A percentile compares a stretch with the other conserved stretches of the same genome.
Evolutionary conservation across 2,888 invertebrate genomes (phyloP).

Genomic region (Aspidiotus rigidus): DNA sequence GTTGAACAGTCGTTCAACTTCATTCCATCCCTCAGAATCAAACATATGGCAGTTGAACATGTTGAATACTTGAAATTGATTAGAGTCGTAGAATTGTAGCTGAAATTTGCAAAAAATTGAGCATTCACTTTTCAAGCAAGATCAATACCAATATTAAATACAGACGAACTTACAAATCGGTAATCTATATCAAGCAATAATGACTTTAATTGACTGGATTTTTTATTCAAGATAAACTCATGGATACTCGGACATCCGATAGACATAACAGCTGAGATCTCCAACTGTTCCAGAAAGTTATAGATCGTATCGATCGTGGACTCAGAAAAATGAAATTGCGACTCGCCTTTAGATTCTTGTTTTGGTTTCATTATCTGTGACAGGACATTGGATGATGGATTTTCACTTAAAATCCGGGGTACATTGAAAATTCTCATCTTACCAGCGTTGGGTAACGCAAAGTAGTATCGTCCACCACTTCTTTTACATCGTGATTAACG

Average conservation of each 20-base stretch:
- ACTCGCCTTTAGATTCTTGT: constrained; percentile 68
- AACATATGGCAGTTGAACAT: constrained; percentile 86
- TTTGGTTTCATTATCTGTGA: constrained; percentile 53
- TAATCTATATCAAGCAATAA: constrained; percentile 74
- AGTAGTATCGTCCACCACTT: constrained; percentile 19
- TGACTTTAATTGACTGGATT: constrained; percentile 34
- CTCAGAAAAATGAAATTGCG: constrained; percentile 76
- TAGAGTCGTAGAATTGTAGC: constrained; percentile 43
- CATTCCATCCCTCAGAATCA: constrained; percentile 49
- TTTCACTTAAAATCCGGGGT: too few relatives aligned
- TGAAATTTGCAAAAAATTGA: constrained; percentile 40
- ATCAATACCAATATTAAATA: constrained; percentile 9
- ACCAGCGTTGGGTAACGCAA: constrained; percentile 33
- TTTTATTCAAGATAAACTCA: constrained; percentile 50
- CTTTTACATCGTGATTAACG: constrained; percentile 18
- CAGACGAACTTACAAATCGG: constrained; percentile 49
- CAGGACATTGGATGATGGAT: background rate
- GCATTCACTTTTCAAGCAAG: background rate
- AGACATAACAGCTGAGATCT: constrained; percentile 57
- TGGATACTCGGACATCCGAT: constrained; percentile 77
- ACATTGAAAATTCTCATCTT: constrained; percentile 1
- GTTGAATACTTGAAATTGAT: constrained; percentile 71
- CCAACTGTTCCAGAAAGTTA: constrained; percentile 47
- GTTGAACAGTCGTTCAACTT: constrained; percentile 54
- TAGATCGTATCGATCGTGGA: constrained; percentile 56